A percentile compares a stretch with the other conserved stretches of the same genome.
Evolutionary conservation across 2,113 vertebrate species (phyloP).

Genomic region (Ahaetulla prasina): DNA sequence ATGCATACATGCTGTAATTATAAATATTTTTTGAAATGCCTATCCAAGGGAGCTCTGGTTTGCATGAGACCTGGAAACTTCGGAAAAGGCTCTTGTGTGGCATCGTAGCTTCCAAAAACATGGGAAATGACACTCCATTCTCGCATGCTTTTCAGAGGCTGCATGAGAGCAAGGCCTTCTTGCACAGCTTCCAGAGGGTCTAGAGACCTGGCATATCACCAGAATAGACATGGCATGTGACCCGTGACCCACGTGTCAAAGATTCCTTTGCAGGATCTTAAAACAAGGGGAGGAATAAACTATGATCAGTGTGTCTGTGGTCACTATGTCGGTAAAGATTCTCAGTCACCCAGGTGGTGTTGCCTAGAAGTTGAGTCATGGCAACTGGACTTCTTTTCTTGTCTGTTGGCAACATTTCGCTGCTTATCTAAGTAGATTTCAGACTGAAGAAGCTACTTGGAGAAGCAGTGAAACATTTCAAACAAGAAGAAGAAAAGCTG

Average conservation of each 20-base stretch:
- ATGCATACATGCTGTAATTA: not conserved
- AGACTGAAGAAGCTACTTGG: too few species aligned
- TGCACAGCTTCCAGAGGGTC: not conserved
- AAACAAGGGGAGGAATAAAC: not conserved
- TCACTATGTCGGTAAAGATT: not conserved
- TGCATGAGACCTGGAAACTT: not conserved
- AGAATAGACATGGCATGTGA: not conserved
- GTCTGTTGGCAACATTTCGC: too few species aligned
- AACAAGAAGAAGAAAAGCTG: too few species aligned
- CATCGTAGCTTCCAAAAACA: not conserved
- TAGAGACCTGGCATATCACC: not conserved
- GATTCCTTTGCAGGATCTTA: not conserved
- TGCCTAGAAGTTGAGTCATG: not conserved
- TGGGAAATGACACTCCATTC: not conserved
- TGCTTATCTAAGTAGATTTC: too few species aligned
- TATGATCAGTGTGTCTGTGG: not conserved
- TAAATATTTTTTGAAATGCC: not conserved
- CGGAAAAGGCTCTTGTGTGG: not conserved
- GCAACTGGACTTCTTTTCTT: too few species aligned
- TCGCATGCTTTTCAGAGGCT: not conserved
- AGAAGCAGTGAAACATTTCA: too few species aligned
- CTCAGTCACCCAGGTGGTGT: not conserved
- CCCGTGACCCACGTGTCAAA: not conserved
- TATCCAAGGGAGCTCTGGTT: not conserved
- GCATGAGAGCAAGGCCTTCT: not conserved